Evolutionary conservation across 2,888 invertebrate species (phyloP).

Genomic region (Scaptomyza flava): DNA sequence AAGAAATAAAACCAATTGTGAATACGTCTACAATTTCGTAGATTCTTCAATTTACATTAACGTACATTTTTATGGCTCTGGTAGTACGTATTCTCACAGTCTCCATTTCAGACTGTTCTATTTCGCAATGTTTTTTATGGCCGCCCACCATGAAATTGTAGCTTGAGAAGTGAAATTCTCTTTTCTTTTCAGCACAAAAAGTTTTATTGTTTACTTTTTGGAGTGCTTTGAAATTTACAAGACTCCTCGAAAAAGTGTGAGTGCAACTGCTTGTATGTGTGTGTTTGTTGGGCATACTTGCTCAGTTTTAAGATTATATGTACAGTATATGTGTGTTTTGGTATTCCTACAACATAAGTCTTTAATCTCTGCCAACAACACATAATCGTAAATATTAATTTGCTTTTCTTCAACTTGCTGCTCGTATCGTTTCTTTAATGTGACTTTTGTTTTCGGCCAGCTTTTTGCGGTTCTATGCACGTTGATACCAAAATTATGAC

Average conservation of each 20-base stretch:
- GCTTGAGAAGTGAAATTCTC: conserved; percentile 44
- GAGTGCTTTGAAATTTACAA: conserved; percentile 66
- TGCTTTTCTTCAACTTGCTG: conserved; percentile 58
- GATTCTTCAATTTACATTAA: conserved; percentile 54
- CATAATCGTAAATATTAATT: conserved; percentile 72
- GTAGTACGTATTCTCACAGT: conserved; percentile 30
- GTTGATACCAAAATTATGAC: conserved; percentile 42
- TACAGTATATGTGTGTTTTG: conserved; percentile 1
- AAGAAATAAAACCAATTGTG: conserved; percentile 45
- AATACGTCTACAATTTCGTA: conserved; percentile 6
- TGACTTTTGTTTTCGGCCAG: conserved; percentile 34
- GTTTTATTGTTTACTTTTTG: conserved; percentile 71
- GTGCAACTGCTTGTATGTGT: conserved; percentile 7
- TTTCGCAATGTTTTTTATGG: conserved; percentile 57
- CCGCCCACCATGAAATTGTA: conserved; percentile 52
- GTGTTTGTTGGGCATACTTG: conserved; percentile 28
- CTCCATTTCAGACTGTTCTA: conserved; percentile 41
- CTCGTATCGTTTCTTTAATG: conserved; percentile 38
- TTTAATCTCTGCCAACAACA: conserved; percentile 43
- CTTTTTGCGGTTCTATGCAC: conserved; percentile 25
- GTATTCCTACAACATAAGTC: conserved; percentile 47
- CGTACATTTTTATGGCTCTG: conserved; percentile 42
- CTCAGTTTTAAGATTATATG: conserved; percentile 25
- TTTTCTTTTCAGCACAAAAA: conserved; percentile 39
- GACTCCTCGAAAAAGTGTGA: conserved; percentile 7